Evolutionary conservation across 2,113 vertebrate genomes (phyloP), one percentile per base, ranked within the genome.

Genomic region (Leucopsar rothschildi): DNA sequence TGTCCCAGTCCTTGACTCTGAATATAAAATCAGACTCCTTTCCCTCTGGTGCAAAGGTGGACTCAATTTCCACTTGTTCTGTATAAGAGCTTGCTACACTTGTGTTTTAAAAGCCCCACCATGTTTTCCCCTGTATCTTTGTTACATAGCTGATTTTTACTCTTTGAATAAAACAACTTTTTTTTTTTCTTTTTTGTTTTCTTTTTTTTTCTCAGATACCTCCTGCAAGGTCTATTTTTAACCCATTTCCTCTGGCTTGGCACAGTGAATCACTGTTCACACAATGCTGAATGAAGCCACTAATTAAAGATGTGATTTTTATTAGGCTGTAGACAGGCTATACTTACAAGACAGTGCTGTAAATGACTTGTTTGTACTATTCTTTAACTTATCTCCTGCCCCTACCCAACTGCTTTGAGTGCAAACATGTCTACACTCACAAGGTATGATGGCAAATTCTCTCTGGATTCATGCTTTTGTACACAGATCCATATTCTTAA

Each of bases 261-360:
- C 64, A 56, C 45, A 91, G 47, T 71, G 90, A 95, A 86, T 96
- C 92, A 93, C 69, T 82, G 57, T 90, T 96, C 91, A 92, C 90
- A 90, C 83, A 92, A 82, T 61, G 71, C 69, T 95, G 93, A 96
- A 97, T 86, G 83, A 97, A 96, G 71, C 91, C 55, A 63, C 79
- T 97, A 97, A 97, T 97, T 96, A 96, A 95, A 94, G 37, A 66
- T 50, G 68, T 85, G 77, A 70, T 73, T 92, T 94, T 93, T 88
- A 88, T 93, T 84, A 91, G 76, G 18, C 81, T 91, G 78, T 64
- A 92, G 92, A 92, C 96, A 95, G 68, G 75, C 71, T 95, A 73
- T 93, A 95, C 95, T 95, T 96, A 95, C 39, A 47, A 81, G 75
- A 49, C 23, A 15, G 52, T 80, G 91, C 44, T 52, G 68, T 66